Conservation (phyloP, 2,888 invertebrate genomes). For the Lithosia quadra region DNA sequence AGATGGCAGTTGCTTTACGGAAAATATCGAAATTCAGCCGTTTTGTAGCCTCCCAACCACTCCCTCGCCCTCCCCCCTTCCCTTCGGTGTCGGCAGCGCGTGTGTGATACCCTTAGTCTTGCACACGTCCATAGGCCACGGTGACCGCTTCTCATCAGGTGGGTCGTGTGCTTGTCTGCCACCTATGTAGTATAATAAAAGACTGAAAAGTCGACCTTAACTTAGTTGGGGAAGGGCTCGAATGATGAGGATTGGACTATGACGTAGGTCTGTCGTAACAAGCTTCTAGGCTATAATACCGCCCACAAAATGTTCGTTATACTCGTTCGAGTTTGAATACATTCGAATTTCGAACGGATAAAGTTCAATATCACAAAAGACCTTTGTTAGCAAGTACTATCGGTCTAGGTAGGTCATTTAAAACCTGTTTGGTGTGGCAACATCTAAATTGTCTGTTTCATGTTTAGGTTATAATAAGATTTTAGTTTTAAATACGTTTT, state of each 20-base stretch:
- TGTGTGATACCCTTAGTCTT: too few species aligned
- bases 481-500: background rate
- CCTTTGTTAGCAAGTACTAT: conserved; percentile 32
- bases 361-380: conserved; percentile 47
- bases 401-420: conserved; percentile 37
- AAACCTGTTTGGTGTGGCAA: conserved; percentile 31
- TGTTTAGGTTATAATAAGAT: background rate
- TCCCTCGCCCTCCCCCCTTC: too few species aligned
- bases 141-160: too few species aligned
- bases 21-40: too few species aligned
- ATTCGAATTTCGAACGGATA: conserved; percentile 9
- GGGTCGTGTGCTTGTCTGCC: too few species aligned
- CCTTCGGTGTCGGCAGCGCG: too few species aligned
- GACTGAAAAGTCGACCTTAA: too few species aligned
- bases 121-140: too few species aligned
- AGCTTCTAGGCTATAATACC: background rate
- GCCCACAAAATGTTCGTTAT: background rate
- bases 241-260: background rate
- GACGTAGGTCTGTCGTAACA: background rate
- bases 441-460: conserved; percentile 11
- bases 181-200: too few species aligned
- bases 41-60: too few species aligned
- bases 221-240: too few species aligned
- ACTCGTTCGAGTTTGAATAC: background rate
- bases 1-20: too few species aligned